Evolutionary conservation across 2,888 invertebrate genomes (phyloP), one percentile per base, ranked within the genome.

Genomic region (Toxonevra muliebris): DNA sequence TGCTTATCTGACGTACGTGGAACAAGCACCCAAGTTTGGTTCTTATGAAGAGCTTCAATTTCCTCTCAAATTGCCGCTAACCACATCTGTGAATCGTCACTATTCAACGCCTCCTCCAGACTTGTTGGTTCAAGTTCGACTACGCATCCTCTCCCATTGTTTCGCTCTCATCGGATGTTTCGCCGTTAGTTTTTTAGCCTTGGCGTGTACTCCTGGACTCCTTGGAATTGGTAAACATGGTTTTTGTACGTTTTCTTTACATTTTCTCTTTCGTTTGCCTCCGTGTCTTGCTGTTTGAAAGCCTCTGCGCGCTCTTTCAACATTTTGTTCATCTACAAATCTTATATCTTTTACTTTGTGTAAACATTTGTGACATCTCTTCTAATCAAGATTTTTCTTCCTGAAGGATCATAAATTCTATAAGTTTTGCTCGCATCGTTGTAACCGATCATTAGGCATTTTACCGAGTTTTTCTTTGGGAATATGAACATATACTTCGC

Each of bases 381-480:
- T 43, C 59, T 17, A 43, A 52, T 52, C 3, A 15, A 40, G 4
- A 41, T 30, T 43, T 61, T 53, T 13, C 20, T 61, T 3, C 13
- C 4, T 1, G 3, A 12, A 42, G 60, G 54, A 10, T 66, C 65
- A 43, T 53, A 66, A 5, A 66, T 45, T 60, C 65, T 52, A 19
- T 65, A 65, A 12, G 64, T 40, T 30, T 65, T 65, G 30, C 57
- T 65, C 7, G 30, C 58, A 43, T 66, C 60, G 20, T 60, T 66
- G 30, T 66, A 66, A 10, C 53, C 65, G 30, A 66, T 58, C 59
- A 66, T 66, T 5, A 66, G 41, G 10, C 50, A 43, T 42, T 66
- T 66, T 3, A 20, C 43, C 3, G 53, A 60, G 3, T 61, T 59
- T 60, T 60, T 60, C n/a, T n/a, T 65, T 65, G n/a, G 59, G 65